Evolutionary conservation across 2,888 invertebrate genomes (phyloP).

Genomic region (Hirtodrosophila histrioides): DNA sequence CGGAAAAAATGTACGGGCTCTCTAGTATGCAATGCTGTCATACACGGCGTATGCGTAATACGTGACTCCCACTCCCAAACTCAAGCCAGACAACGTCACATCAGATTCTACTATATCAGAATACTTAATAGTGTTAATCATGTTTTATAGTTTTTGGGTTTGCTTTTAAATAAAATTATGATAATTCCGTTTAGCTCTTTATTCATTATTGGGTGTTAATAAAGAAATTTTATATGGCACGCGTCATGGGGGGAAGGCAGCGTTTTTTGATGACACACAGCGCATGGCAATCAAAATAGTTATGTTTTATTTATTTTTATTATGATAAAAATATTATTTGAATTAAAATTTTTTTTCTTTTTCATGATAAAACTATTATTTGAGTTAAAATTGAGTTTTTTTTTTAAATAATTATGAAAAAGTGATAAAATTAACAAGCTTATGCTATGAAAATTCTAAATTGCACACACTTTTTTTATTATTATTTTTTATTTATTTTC

Average conservation of each 20-base stretch:
- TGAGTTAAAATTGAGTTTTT: no score
- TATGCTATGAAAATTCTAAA: no score
- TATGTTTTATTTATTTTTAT: neutral
- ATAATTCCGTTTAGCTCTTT: conserved; percentile 4
- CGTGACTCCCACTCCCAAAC: conserved; percentile 47
- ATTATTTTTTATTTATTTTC: no score
- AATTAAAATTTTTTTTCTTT: no score
- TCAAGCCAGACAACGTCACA: conserved; percentile 31
- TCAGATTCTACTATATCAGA: conserved; percentile 31
- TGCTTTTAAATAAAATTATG: neutral
- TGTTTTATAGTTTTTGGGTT: conserved; percentile 9
- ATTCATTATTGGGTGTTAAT: conserved; percentile 38
- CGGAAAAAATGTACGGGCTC: conserved; percentile 34
- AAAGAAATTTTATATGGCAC: conserved; percentile 44
- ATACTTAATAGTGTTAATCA: conserved; percentile 3
- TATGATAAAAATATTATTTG: no score
- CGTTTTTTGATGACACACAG: neutral
- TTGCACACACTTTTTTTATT: no score
- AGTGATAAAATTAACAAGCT: no score
- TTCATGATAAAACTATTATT: no score
- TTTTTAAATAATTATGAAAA: no score
- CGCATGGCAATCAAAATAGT: conserved; percentile 28
- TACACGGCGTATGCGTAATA: conserved; percentile 67
- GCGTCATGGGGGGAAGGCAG: neutral
- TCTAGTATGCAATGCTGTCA: conserved; percentile 48